Evolutionary conservation across 64 coral and sea anemone genomes (phyloP), one percentile per base, ranked within the genome.

Genomic region (Platygyra sinensis): DNA sequence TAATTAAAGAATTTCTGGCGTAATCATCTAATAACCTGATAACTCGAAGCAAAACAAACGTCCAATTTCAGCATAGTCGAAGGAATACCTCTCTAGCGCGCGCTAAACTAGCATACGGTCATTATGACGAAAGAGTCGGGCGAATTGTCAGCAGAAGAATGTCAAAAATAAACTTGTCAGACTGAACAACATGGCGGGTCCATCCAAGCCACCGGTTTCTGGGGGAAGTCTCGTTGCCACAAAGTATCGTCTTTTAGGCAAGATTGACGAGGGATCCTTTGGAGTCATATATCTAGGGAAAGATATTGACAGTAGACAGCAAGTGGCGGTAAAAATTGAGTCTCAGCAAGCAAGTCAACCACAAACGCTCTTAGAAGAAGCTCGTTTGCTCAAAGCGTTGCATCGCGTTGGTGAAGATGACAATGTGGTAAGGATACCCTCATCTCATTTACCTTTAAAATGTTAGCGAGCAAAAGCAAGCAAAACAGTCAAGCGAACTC

Each of bases 241-340:
- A 22, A 93, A 89, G 15, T 93, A 89, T 17, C 80, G 63, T 65
- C 42, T 89, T 10, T 11, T 89, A 2, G 88, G 63, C 30, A n/a
- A 89, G 28, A 86, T 94, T 69, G 92, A 87, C 17, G 76, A 62
- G 73, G 92, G 92, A 74, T 94, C 92, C 22, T 94, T 94, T 83
- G 92, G 92, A 46, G 87, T 88, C 12, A 84, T 94, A 89, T 94
- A 54, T 42, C 80, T 89, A 55, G 87, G 87, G 17, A 84, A 78
- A 11, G 49, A 94, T 61, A 42, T 36, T 17, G 75, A 89, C 10
- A 89, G 42, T 29, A 76, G 74, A 6, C 79, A 94, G 78, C 86
- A 77, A 83, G 80, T 94, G 13, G 92, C 92, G 33, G 32, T 94
- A 57, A 94, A 94, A 89, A 24, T 94, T 27, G 76, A 80, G n/a